Conservation (phyloP, 1,140 invertebrate species). For the Amyelois transitella region DNA sequence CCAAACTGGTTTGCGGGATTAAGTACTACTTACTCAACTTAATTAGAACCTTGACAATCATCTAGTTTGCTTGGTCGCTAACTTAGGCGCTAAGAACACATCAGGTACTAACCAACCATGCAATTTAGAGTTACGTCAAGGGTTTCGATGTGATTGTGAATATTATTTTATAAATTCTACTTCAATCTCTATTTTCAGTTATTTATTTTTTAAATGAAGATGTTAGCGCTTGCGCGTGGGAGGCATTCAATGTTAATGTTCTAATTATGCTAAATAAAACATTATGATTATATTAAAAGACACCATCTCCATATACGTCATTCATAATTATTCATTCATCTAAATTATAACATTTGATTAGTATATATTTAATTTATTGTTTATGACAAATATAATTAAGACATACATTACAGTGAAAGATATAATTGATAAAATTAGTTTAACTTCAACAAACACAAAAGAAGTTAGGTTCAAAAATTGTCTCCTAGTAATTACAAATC, state of each 20-base stretch:
- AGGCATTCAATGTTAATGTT: neutral
- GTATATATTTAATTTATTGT: too few species aligned
- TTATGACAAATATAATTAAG: too few species aligned
- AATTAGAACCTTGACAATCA: neutral
- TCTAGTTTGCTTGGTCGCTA: neutral
- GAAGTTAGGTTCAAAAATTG: too few species aligned
- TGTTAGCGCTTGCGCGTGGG: neutral
- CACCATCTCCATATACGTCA: neutral
- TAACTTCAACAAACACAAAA: too few species aligned
- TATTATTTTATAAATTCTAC: neutral
- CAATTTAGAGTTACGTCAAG: neutral
- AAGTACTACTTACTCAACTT: neutral
- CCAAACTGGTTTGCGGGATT: constrained; percentile 33
- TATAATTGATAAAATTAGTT: too few species aligned
- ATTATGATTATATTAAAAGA: neutral
- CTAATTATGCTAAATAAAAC: neutral
- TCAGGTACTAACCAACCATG: neutral
- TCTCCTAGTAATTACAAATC: too few species aligned
- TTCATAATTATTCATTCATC: neutral
- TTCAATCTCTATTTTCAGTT: neutral
- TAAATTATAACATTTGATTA: neutral
- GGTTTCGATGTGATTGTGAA: neutral
- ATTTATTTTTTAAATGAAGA: neutral
- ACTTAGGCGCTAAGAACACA: neutral
- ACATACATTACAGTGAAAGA: too few species aligned